A percentile compares a stretch with the other conserved stretches of the same genome.
Conservation (phyloP, 2,113 vertebrate genomes). For the Phalacrocorax pelagicus region DNA sequence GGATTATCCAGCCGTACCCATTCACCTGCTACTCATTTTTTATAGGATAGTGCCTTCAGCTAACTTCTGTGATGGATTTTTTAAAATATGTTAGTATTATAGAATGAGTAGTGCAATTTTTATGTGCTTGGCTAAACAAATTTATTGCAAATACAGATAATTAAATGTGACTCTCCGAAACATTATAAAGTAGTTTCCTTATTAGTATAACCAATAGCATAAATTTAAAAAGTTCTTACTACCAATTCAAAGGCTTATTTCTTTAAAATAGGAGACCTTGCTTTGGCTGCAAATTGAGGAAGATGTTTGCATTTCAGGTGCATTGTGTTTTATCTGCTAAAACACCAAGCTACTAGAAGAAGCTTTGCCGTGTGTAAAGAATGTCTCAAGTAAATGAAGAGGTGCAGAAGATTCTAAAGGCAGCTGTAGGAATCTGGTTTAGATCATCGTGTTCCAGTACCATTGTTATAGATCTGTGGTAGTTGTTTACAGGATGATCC, state of each 20-base stretch:
- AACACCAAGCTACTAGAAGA: neutral
- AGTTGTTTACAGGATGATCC: fast-evolving
- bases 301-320: neutral
- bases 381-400: neutral
- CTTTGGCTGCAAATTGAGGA: neutral
- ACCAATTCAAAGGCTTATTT: neutral
- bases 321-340: neutral
- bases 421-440: neutral
- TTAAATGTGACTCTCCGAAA: neutral
- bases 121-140: neutral
- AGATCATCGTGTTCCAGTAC: neutral
- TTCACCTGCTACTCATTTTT: neutral
- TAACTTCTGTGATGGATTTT: neutral
- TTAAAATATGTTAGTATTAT: neutral
- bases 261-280: neutral
- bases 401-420: neutral
- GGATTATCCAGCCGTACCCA: neutral
- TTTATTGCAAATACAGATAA: neutral
- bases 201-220: neutral
- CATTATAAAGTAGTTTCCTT: neutral
- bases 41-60: neutral
- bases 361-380: neutral
- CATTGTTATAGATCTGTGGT: fast-evolving
- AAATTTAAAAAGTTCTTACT: neutral
- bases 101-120: neutral